Base-by-base conservation (phyloP, 1,140 invertebrate genomes). In the Bombyx mandarina region DNA sequence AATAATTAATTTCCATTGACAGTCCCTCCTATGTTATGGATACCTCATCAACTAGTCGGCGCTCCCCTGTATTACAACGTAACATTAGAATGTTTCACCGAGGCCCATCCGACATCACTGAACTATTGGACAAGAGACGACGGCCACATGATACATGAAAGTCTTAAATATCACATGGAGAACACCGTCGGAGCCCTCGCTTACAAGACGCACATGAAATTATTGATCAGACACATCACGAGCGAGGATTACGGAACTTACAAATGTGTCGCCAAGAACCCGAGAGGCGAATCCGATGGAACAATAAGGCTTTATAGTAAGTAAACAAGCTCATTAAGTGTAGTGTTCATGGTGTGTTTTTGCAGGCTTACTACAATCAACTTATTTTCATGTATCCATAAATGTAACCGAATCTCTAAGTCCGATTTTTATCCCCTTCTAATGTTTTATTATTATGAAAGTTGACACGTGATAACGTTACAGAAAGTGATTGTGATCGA, bases 181-280 rank as follows among this genome's bases (percentile, higher is more conserved):
- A 93, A 93, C 57, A 90, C 90, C 18, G 88, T 93, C 22, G 92
- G 92, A 46, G 77, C 81, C 46, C 93, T 93, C 1, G 89, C 92
- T 9, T 96, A 96, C 73, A 96, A 95, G 73, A 95, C 93, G 9
- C 94, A 95, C 69, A 96, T 96, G 94, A 91, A 90, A 62, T 88
- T 96, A 35, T 92, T 92, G 8, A 95, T 96, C 63, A 88, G 89
- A 65, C 91, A 95, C 74, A 92, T 96, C 35, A 89, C 92, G 69
- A 91, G 92, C 56, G 90, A 87, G 69, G 95, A 97, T 83, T 96
- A 95, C 76, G 95, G 95, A 9, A 94, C 91, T 53, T 97, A 97
- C 87, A 97, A 96, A 82, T 98, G 96, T 79, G 93, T 97, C 3
- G 96, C 95, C 46, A 97, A 97, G 88, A 97, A 97, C 90, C 95